Conservation (phyloP, 2,797 vertebrate species). For the Arctocebus calabarensis region DNA sequence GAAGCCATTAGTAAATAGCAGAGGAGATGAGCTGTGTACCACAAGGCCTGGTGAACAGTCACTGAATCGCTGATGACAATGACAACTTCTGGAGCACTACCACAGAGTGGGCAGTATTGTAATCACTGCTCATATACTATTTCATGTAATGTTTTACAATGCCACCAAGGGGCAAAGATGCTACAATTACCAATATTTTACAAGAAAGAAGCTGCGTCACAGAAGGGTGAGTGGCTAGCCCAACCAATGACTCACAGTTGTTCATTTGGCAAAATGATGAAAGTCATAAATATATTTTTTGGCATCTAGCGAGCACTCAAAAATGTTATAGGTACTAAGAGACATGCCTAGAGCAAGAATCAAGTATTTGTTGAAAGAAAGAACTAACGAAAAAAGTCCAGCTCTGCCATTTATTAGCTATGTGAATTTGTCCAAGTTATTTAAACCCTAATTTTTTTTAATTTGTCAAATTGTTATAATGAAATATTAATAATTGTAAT, state of each 20-base stretch:
- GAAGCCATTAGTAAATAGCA: neutral
- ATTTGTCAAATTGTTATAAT: constrained; percentile 26
- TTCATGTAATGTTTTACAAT: neutral
- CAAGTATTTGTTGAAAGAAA: neutral
- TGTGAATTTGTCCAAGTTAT: neutral
- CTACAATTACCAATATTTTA: neutral
- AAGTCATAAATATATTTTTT: neutral
- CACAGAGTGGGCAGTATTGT: neutral
- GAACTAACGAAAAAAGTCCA: neutral
- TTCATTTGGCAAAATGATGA: neutral
- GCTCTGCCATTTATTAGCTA: neutral
- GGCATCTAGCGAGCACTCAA: neutral
- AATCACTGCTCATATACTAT: neutral
- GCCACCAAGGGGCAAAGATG: neutral
- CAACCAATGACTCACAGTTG: neutral
- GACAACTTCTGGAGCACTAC: neutral
- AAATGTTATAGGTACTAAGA: neutral
- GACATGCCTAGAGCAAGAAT: neutral
- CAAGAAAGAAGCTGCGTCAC: neutral
- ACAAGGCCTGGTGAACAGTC: neutral
- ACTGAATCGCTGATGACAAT: neutral
- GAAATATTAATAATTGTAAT: neutral
- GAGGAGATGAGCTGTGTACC: neutral
- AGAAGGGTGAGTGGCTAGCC: neutral
- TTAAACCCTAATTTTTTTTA: neutral